Evolutionary conservation across 2,797 vertebrate genomes (phyloP), one percentile per base, ranked within the genome.

Genomic region (Emydoidea blandingii): DNA sequence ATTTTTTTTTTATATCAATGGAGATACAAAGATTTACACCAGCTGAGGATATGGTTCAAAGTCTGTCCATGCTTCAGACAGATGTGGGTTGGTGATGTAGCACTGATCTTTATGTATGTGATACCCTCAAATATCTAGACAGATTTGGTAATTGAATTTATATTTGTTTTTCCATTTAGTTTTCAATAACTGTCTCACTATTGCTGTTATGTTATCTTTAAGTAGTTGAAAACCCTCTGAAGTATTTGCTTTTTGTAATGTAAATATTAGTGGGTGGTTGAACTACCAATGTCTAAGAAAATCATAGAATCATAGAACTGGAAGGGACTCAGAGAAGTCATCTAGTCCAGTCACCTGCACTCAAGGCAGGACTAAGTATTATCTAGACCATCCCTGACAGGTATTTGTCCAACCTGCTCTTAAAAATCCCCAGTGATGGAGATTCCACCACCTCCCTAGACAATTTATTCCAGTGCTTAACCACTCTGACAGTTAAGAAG

Each of bases 1-100:
- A 25, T 7, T 37, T 85, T 54, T 54, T n/a, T 54, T 7, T 37
- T 11, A 76, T 29, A 41, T 47, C 25, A 47, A 15, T 47, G 25
- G 41, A 29, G 72, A 76, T 16, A 16, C 41, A 27, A n/a, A 25
- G 37, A 72, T 89, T 82, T 56, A 41, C 11, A 74, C 2, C 12
- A 56, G 37, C 14, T 29, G 29, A 68, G 34, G 9, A 52, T 15
- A n/a, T 2, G 23, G 81, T 34, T 3, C 9, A 56, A 74, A 56
- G 59, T 0, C 0, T 12, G 56, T 87, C 89, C 79, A 7, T 4
- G 0, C 79, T 15, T 52, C 14, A 65, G 5, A 74, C 16, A 25
- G 5, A 80, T 0, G 0, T 27, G 12, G 81, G 12, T 81, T 84
- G 52, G 5, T 72, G 29, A 87, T 2, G 8, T 34, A 50, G 50